Evolutionary conservation across 2,797 vertebrate genomes (phyloP).

Genomic region (Thunnus albacares): DNA sequence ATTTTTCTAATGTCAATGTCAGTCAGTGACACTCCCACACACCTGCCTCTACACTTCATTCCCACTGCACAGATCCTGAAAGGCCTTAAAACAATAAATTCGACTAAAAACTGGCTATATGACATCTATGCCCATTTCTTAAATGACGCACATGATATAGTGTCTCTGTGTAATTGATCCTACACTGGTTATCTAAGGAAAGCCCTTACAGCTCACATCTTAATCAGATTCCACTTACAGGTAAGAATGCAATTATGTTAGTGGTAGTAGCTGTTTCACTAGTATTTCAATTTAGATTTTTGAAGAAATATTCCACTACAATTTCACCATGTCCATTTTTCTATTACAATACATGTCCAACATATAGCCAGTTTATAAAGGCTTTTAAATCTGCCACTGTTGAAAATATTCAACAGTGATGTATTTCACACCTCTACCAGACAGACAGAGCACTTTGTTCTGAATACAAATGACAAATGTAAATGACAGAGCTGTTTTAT

Average conservation of each 20-base stretch:
- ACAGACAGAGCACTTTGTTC: background rate
- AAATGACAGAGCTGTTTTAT: no score
- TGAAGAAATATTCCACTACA: no score
- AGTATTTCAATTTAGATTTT: no score
- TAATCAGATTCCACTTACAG: background rate
- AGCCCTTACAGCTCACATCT: background rate
- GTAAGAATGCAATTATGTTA: constrained; percentile 1
- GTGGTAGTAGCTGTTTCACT: constrained; percentile 9
- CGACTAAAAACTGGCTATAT: background rate
- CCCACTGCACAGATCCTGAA: background rate
- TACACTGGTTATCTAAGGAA: background rate
- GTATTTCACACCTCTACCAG: constrained; percentile 7
- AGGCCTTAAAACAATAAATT: background rate
- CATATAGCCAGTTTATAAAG: background rate
- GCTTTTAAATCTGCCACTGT: constrained; percentile 14
- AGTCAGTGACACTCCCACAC: background rate
- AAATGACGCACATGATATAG: background rate
- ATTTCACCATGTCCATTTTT: no score
- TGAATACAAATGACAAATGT: no score
- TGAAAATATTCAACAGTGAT: background rate
- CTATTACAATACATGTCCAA: background rate
- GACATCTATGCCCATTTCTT: no score
- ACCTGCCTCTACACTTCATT: background rate
- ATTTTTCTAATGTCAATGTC: background rate
- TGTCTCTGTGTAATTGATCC: background rate